phyloP scores from a whole-genome alignment of 2,797 vertebrate species.

The Miichthys miiuy region DNA sequence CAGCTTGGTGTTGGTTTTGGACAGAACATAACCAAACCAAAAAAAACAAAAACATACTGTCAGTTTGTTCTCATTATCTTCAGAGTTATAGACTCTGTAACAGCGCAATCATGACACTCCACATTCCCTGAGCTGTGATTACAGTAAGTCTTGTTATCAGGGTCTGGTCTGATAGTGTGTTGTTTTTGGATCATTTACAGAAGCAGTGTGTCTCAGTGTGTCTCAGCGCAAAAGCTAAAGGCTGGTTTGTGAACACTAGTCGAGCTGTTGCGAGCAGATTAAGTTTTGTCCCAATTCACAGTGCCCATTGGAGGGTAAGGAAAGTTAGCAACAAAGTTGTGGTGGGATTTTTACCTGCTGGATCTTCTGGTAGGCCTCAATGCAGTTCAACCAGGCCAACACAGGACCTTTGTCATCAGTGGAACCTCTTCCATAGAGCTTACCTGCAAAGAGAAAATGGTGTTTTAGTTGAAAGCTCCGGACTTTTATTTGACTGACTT shows the following conservation, averaged over 20 bases:
- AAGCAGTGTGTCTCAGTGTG: background rate
- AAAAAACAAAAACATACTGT: background rate
- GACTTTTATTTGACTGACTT: background rate
- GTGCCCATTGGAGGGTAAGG: background rate
- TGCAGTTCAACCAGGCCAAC: constrained; percentile 95
- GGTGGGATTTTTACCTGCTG: constrained; percentile 85
- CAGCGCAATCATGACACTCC: too few species aligned
- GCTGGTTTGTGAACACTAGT: background rate
- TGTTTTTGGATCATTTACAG: background rate
- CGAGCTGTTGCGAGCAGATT: background rate
- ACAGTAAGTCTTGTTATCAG: background rate
- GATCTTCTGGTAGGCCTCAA: constrained; percentile 94
- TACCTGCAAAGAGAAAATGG: constrained; percentile 84
- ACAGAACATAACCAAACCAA: background rate
- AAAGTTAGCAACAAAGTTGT: background rate
- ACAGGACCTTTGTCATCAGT: constrained; percentile 99
- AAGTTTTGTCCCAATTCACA: background rate
- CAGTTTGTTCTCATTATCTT: background rate
- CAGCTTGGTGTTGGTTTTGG: background rate
- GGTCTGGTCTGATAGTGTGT: background rate
- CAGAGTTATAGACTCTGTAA: too few species aligned
- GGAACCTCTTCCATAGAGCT: constrained; percentile 94
- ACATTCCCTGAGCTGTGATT: background rate
- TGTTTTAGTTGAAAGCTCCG: background rate
- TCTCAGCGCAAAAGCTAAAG: background rate